These are phyloP conservation scores for Coilia nasus DNA, from an alignment of 2,797 vertebrate genomes.

Conservation along the genomic window DNA sequence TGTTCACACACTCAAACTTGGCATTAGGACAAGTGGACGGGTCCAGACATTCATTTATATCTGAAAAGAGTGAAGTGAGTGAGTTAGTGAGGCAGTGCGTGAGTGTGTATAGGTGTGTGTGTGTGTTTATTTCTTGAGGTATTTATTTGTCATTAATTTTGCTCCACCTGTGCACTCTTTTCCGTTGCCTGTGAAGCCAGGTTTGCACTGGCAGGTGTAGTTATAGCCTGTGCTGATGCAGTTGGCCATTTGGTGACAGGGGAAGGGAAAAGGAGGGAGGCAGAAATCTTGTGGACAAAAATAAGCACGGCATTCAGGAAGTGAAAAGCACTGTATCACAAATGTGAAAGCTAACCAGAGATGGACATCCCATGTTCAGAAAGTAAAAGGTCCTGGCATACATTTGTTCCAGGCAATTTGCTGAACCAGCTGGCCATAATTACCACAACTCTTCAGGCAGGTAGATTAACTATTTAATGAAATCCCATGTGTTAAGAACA, in stretches of 20 bases:
- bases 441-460: no score
- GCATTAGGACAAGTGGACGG: constrained; percentile 74
- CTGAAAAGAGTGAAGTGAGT: constrained; percentile 56
- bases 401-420: no score
- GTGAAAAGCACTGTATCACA: background rate
- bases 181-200: constrained; percentile 75
- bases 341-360: background rate
- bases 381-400: no score
- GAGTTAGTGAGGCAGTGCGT: background rate
- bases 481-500: no score
- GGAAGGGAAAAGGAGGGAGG: constrained; percentile 73
- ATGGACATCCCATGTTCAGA: no score
- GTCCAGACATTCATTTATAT: constrained; percentile 78
- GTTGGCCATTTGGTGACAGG: constrained; percentile 76
- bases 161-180: constrained; percentile 76
- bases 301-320: background rate
- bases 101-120: background rate
- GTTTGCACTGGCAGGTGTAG: constrained; percentile 77
- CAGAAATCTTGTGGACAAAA: constrained; percentile 73
- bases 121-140: background rate
- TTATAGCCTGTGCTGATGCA: constrained; percentile 72
- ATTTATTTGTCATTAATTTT: no score
- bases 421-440: no score
- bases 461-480: no score
- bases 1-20: constrained; percentile 81